Conservation (phyloP, 2,113 vertebrate genomes). For the Spizaetus ornatus region DNA sequence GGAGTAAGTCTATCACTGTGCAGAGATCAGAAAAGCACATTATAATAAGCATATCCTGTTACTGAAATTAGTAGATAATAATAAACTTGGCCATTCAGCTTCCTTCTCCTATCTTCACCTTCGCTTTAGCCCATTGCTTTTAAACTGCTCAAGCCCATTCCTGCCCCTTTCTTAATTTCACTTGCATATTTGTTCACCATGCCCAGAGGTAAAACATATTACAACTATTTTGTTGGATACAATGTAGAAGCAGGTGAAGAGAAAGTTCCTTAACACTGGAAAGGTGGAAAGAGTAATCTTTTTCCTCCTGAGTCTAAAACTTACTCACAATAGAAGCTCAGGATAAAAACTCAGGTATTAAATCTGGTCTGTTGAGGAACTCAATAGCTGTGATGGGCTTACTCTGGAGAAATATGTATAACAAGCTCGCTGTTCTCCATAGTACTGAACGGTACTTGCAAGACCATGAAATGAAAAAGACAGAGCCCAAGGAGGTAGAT, state of each 20-base stretch:
- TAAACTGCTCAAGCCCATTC: not conserved
- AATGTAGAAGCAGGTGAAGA: not conserved
- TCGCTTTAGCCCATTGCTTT: not conserved
- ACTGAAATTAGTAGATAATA: not conserved
- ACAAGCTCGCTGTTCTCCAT: not conserved
- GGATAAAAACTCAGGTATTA: not conserved
- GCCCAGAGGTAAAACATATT: not conserved
- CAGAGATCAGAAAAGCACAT: constrained; percentile 9
- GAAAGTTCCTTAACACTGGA: not conserved
- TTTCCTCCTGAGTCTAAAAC: not conserved
- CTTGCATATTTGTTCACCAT: not conserved
- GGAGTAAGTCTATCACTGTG: not conserved
- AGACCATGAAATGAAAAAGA: not conserved
- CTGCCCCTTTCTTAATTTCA: not conserved
- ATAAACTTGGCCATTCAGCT: not conserved
- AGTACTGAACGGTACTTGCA: not conserved
- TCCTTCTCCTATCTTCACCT: not conserved
- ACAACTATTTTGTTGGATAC: not conserved
- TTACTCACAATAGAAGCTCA: not conserved
- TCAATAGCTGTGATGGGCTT: not conserved
- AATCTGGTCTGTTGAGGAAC: not conserved
- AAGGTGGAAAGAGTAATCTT: not conserved
- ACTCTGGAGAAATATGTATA: not conserved
- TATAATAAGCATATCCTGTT: not conserved
- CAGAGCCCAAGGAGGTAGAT: not conserved